Evolutionary conservation across 2,888 invertebrate species (phyloP).

Genomic region (Conus canariensis): DNA sequence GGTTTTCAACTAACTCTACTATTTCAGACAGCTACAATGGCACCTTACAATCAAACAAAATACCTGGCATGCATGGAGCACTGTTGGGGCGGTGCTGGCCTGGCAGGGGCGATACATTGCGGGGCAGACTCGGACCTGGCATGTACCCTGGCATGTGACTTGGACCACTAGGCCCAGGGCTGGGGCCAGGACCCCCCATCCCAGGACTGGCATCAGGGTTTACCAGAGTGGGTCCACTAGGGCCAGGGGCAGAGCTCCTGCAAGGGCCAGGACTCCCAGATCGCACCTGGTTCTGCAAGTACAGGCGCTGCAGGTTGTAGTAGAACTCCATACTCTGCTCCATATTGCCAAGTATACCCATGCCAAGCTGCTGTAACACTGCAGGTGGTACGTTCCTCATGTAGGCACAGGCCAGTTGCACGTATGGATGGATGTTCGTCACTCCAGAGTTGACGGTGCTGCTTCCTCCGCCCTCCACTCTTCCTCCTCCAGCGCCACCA

Average conservation of each 20-base stretch:
- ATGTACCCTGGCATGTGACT: conserved; percentile 51
- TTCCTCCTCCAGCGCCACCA: conserved; percentile 29
- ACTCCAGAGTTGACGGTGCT: conserved; percentile 19
- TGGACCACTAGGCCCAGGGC: conserved; percentile 43
- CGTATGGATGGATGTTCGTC: conserved; percentile 29
- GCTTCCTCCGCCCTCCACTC: conserved; percentile 15
- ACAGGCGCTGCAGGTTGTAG: conserved; percentile 19
- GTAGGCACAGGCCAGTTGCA: background rate
- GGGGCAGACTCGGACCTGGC: conserved; percentile 46
- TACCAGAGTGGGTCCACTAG: conserved; percentile 31
- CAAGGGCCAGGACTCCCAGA: conserved; percentile 33
- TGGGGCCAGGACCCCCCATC: conserved; percentile 50
- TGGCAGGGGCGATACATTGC: conserved; percentile 41
- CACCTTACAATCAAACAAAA: no score
- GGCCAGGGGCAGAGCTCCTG: background rate
- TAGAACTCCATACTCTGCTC: conserved; percentile 14
- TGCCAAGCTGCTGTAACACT: conserved; percentile 52
- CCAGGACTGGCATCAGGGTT: conserved; percentile 29
- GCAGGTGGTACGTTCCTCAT: conserved; percentile 20
- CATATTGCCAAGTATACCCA: background rate
- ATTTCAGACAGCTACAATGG: no score
- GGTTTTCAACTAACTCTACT: no score
- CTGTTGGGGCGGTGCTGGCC: conserved; percentile 67
- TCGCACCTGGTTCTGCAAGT: background rate
- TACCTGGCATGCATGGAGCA: conserved; percentile 75